Percentiles rank a stretch among this genome's conserved stretches.
phyloP scores from a whole-genome alignment of 2,888 invertebrate genomes.

The Kryphioiulus occultus region DNA sequence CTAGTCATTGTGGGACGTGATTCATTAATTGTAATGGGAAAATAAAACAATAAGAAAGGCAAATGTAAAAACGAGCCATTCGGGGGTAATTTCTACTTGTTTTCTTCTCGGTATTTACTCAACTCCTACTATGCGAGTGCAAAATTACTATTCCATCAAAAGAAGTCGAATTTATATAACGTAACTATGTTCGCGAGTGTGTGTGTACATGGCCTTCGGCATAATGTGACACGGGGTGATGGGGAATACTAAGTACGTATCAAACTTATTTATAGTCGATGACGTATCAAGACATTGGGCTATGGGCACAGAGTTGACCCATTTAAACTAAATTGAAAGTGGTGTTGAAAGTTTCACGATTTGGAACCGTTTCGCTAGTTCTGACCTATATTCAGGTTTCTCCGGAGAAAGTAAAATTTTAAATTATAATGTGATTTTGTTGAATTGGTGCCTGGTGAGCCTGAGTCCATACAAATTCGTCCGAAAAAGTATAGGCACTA shows the following conservation, averaged over 20 bases:
- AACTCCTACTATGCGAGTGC: too few relatives aligned
- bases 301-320: slow-evolving; percentile 24
- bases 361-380: background rate
- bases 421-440: background rate
- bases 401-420: background rate
- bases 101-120: too few relatives aligned
- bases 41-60: too few relatives aligned
- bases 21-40: too few relatives aligned
- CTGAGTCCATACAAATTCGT: too few relatives aligned
- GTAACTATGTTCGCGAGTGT: background rate
- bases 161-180: too few relatives aligned
- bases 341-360: background rate
- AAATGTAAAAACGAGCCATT: too few relatives aligned
- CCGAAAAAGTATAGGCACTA: too few relatives aligned
- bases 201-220: background rate
- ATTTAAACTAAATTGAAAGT: background rate
- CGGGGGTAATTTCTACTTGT: too few relatives aligned
- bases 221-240: background rate
- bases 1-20: too few relatives aligned
- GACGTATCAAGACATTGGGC: background rate
- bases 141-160: too few relatives aligned
- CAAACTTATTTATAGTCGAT: background rate
- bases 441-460: background rate
- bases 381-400: background rate
- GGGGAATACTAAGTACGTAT: background rate